phyloP scores from a whole-genome alignment of 2,797 vertebrate species.

The Sylvilagus floridanus region DNA sequence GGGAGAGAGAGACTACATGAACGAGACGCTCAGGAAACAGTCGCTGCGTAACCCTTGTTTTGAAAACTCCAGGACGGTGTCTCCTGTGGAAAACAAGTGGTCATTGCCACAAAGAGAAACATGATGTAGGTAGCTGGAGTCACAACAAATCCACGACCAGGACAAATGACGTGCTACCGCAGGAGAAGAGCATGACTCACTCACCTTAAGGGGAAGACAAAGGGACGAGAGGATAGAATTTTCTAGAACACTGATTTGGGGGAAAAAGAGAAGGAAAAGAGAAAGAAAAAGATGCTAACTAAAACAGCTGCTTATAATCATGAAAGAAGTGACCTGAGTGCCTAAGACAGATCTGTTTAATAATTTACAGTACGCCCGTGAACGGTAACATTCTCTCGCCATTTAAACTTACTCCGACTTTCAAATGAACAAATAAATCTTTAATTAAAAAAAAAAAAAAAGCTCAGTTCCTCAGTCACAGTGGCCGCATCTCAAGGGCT shows the following conservation, averaged over 20 bases:
- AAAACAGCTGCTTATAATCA: not conserved
- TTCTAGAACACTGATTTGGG: not conserved
- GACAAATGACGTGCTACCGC: not conserved
- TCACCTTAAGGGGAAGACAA: not conserved
- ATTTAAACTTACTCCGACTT: not conserved
- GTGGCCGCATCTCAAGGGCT: not conserved
- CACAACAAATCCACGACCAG: not conserved
- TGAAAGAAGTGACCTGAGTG: not conserved
- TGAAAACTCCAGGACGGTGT: constrained; percentile 64
- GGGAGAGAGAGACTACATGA: not conserved
- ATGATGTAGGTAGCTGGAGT: constrained; percentile 52
- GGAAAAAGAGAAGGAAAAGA: not conserved
- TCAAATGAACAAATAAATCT: not conserved
- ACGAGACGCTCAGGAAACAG: constrained; percentile 1
- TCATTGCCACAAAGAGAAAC: constrained; percentile 71
- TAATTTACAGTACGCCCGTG: not conserved
- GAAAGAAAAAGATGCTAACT: not conserved
- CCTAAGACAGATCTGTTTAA: not conserved
- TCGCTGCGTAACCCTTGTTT: not conserved
- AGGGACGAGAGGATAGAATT: not conserved
- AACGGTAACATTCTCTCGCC: not conserved
- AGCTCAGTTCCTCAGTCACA: not conserved
- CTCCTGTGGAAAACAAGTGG: constrained; percentile 69
- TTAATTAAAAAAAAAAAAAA: not conserved
- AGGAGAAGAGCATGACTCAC: not conserved